Evolutionary conservation across 1,140 invertebrate genomes (phyloP), one percentile per base, ranked within the genome.

Genomic region (Oncopeltus fasciatus): DNA sequence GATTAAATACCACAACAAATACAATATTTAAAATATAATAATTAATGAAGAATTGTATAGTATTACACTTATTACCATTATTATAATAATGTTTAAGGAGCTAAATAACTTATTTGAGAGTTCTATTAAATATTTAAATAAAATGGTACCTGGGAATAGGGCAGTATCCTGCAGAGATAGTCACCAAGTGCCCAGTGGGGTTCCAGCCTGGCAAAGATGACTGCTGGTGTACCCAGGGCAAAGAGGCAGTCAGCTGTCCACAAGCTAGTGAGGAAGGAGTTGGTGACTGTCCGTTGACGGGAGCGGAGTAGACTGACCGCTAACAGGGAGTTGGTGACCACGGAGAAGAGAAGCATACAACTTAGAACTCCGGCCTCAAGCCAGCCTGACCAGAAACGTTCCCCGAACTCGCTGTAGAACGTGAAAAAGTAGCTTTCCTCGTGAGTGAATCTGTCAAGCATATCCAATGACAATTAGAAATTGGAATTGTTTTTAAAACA

Each of bases 261-360:
- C 67, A 87, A 74, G 71, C 87, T 88, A 43, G 86, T 75, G 20
- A 87, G 77, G 70, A 86, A 87, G 65, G 84, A 80, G 70, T 88
- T 88, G 53, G 85, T 87, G 49, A 87, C 83, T 8, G 84, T 87
- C 63, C 79, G 79, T 71, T 83, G 78, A 20, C 75, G 68, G n/a
- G 51, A 51, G 16, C 24, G 29, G 51, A 77, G 65, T 14, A 77
- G 71, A 47, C 74, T 75, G 16, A 65, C 70, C 2, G 72, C 73
- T 53, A 77, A 74, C 43, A 71, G 70, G 28, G 74, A 60, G 67
- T 78, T 78, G 59, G 74, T 71, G 20, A 67, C 67, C 8, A 78
- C 67, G 11, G 76, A 75, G 26, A 72, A 61, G 12, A 75, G 67
- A 63, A 78, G 75, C 53, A 72, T 75, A 11, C 73, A 64, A 1